A percentile compares a stretch with the other conserved stretches of the same genome.
Conservation (phyloP, 2,797 vertebrate species). For the Sylvia borin region DNA sequence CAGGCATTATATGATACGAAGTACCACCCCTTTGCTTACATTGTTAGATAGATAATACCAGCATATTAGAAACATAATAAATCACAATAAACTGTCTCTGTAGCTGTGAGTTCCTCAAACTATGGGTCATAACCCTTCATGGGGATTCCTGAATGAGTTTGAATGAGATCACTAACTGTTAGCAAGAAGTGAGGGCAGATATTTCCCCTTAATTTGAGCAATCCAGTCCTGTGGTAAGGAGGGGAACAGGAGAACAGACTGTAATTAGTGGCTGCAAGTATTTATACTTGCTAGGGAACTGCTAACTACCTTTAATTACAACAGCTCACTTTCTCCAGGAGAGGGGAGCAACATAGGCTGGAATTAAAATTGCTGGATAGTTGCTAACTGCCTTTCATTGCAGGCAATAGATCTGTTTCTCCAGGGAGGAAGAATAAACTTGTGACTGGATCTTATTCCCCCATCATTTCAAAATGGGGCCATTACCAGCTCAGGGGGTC, state of each 20-base stretch:
- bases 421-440: conserved; percentile 49
- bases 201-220: not conserved
- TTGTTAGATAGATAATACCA: not conserved
- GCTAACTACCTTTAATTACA: conserved; percentile 66
- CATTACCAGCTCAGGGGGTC: conserved; percentile 35
- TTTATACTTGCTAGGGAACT: conserved; percentile 48
- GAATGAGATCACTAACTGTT: not conserved
- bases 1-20: not conserved
- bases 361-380: conserved; percentile 50
- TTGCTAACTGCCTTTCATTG: conserved; percentile 48
- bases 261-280: conserved; percentile 60
- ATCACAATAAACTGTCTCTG: not conserved
- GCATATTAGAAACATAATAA: conserved; percentile 3
- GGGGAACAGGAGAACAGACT: conserved; percentile 13
- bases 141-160: not conserved
- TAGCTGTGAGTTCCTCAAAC: not conserved
- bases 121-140: not conserved
- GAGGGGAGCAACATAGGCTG: conserved; percentile 35
- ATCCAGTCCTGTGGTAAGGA: not conserved
- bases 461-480: conserved; percentile 17
- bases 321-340: conserved; percentile 35
- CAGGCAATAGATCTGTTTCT: conserved; percentile 44
- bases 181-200: not conserved
- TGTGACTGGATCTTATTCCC: conserved; percentile 3
- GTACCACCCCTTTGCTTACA: not conserved